Base-by-base conservation (phyloP, 2,888 invertebrate genomes). In the Thymelicus lineola region DNA sequence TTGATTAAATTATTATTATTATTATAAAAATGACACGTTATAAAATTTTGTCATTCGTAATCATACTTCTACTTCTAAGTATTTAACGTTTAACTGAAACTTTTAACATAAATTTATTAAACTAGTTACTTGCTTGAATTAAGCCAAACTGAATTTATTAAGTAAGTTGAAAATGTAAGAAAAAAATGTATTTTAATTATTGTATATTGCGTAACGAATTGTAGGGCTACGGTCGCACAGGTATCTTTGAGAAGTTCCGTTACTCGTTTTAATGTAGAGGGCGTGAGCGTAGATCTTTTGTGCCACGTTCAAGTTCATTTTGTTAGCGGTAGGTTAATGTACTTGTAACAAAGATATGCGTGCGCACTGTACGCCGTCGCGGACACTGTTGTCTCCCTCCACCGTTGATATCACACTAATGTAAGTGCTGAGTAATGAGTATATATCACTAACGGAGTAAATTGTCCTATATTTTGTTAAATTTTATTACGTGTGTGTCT, bases 121-220 rank as follows among this genome's bases (percentile, higher is more conserved):
- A 93, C 88, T 93, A 93, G 94, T 94, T 93, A 94, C 92, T 93
- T 93, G 94, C 94, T 94, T 94, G 92, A 89, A 90, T 83, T 90
- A 93, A 94, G 94, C 93, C 94, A 94, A 94, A 94, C 91, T 93
- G 94, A 94, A 93, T 93, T 93, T 93, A 93, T 92, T 92, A 92
- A 92, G 93, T 93, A 93, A 93, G 93, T 91, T 89, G 93, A 91
- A 91, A 90, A 86, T 90, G 86, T 92, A 91, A 92, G 91, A 89
- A 92, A 70, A 89, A 90, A 91, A 88, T 91, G 93, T 93, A 93
- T 93, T 93, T 93, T 93, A 93, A 92, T 88, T 85, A 91, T 89
- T 91, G 91, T 91, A 90, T 92, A 93, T 92, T 88, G 84, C 86
- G 86, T 76, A 86, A 79, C 76, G 77, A 80, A 77, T 76, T 75